Base-by-base conservation (phyloP, 2,797 vertebrate species). In the Lepus townsendii region DNA sequence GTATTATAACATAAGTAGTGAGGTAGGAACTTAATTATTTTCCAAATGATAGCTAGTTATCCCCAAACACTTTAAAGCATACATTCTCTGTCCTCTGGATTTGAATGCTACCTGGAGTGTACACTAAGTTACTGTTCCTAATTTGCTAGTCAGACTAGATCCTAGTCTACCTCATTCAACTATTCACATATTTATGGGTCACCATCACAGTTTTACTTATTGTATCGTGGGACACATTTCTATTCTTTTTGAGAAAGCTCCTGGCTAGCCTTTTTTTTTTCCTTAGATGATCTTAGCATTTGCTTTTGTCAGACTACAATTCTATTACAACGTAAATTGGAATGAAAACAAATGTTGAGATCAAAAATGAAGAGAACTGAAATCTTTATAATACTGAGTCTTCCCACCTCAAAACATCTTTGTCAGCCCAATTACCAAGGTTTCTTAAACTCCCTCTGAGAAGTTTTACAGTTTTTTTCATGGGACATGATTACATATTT, bases 401-500 rank as follows among this genome's bases (percentile, higher is more conserved):
- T 63, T 83, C 14, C 16, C 10, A 52, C 30, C 19, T 16, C 24
- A 17, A 91, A 93, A 77, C 7, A 73, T 57, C n/a, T 73, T 38
- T 78, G 60, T 65, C 75, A 78, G 57, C 17, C 5, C 30, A 73
- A 47, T 77, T 62, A 72, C 10, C 38, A 47, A 54, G n/a, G 86
- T 83, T 89, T 52, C 47, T 96, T 75, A 82, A 92, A 17, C n/a
- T 78, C 26, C 22, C 11, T 68, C 52, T 65, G 47, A 62, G 47
- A 79, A 86, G 27, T 79, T 88, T 85, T 87, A 84, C 0, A 65
- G 54, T 71, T 95, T 84, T 88, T 66, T 88, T 94, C 13, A 52
- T 50, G 78, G 32, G 47, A 35, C n/a, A 65, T 26, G 38, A 68
- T 90, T 26, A 80, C 30, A 75, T 26, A 30, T 22, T 47, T 63